These are phyloP conservation scores for Silurus asotus DNA, from an alignment of 2,113 vertebrate genomes.

Conservation along the genomic window DNA sequence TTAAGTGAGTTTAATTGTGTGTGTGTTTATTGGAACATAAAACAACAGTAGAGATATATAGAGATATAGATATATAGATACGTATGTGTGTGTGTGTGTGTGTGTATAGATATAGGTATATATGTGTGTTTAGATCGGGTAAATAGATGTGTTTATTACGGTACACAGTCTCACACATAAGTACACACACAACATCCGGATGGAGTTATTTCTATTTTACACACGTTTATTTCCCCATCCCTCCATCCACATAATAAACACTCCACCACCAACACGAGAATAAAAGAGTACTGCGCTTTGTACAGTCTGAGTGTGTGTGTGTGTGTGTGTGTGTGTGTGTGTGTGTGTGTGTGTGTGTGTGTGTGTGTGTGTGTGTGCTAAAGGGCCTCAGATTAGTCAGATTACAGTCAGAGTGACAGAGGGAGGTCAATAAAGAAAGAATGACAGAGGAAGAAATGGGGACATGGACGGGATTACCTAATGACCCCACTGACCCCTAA, in stretches of 20 bases:
- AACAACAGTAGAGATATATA: background rate
- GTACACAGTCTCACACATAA: slow-evolving; percentile 17
- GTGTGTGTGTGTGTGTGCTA: background rate
- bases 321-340: background rate
- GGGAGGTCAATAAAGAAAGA: background rate
- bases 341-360: background rate
- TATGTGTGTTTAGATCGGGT: background rate
- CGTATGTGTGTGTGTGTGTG: background rate
- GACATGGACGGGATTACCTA: background rate
- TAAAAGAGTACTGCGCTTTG: slow-evolving; percentile 13
- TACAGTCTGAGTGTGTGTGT: slow-evolving; percentile 6
- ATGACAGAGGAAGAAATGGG: background rate
- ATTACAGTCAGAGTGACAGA: background rate
- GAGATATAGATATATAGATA: background rate
- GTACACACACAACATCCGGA: slow-evolving; percentile 12
- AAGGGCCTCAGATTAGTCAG: background rate
- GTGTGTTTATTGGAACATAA: slow-evolving; percentile 25
- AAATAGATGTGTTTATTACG: background rate
- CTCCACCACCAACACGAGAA: slow-evolving; percentile 10
- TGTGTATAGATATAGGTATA: background rate
- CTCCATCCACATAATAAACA: slow-evolving; percentile 7
- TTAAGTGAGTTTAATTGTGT: slow-evolving; percentile 11
- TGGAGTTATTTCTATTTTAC: slow-evolving; percentile 7
- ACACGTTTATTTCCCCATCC: background rate
- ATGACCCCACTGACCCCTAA: background rate